phyloP scores from a whole-genome alignment of 2,888 invertebrate species.

The Colletes collaris region DNA sequence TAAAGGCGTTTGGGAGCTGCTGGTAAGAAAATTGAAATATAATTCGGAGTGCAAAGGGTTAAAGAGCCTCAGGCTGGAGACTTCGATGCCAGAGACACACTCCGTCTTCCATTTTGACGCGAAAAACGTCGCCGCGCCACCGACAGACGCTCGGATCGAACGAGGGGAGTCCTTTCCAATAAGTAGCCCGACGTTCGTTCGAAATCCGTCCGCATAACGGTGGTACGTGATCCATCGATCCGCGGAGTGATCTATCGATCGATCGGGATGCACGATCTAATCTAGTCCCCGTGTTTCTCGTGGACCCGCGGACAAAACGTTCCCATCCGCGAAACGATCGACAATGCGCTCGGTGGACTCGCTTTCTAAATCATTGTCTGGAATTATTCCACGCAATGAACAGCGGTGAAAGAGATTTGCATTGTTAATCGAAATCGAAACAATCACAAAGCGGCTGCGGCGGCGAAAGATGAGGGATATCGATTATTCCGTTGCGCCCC shows the following conservation, averaged over 20 bases:
- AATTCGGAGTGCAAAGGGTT: no score
- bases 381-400: constrained; percentile 73
- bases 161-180: constrained; percentile 6
- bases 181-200: constrained; percentile 39
- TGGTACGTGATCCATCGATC: constrained; percentile 62
- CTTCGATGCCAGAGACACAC: no score
- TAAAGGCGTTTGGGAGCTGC: no score
- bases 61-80: no score
- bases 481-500: constrained; percentile 56
- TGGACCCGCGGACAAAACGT: constrained; percentile 57
- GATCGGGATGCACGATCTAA: constrained; percentile 63
- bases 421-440: constrained; percentile 78
- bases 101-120: not conserved
- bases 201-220: constrained; percentile 49
- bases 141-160: constrained; percentile 1
- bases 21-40: no score
- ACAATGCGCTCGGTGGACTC: constrained; percentile 48
- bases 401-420: constrained; percentile 68
- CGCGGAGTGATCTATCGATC: constrained; percentile 53
- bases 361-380: constrained; percentile 77
- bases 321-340: constrained; percentile 55
- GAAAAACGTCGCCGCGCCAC: not conserved
- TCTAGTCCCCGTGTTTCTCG: constrained; percentile 41
- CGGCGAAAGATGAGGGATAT: constrained; percentile 24
- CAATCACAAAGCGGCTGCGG: constrained; percentile 57